phyloP scores from a whole-genome alignment of 2,888 invertebrate genomes.

The Ormyrus thymus region DNA sequence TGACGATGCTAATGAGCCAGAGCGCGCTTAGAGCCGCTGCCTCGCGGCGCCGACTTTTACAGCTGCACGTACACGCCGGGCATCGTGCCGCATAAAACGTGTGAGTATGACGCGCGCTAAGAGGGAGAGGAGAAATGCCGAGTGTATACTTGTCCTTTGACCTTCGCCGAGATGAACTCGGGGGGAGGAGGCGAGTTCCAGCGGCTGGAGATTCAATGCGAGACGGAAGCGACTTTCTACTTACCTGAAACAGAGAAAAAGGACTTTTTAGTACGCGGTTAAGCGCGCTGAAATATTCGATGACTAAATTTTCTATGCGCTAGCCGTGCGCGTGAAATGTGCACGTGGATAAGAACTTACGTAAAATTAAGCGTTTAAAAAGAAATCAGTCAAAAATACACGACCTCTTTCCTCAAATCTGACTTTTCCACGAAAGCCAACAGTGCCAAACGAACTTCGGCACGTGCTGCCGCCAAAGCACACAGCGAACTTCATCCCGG shows the following conservation, averaged over 20 bases:
- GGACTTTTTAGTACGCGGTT: background rate
- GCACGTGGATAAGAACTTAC: too few species aligned
- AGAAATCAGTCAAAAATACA: too few species aligned
- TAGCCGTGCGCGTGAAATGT: too few species aligned
- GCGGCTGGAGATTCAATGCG: background rate
- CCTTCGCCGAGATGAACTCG: background rate
- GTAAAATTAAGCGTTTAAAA: too few species aligned
- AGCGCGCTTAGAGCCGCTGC: slow-evolving; percentile 21
- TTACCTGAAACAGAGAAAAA: slow-evolving; percentile 60
- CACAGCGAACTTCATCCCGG: too few species aligned
- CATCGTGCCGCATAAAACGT: too few species aligned
- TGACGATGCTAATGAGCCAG: slow-evolving; percentile 52
- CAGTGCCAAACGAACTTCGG: too few species aligned
- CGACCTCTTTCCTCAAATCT: too few species aligned
- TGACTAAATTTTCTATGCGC: too few species aligned
- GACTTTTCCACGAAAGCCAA: too few species aligned
- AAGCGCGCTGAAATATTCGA: background rate
- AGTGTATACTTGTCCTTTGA: slow-evolving; percentile 43
- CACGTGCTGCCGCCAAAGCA: too few species aligned
- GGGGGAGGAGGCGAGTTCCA: background rate
- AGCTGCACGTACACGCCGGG: background rate
- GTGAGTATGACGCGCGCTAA: too few species aligned
- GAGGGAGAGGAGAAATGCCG: slow-evolving; percentile 11
- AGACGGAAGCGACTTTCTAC: slow-evolving; percentile 22
- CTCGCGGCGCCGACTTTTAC: background rate